These are phyloP conservation scores for Parauchenoglanis punctatus DNA, from an alignment of 2,797 vertebrate species.

Conservation along the genomic window DNA sequence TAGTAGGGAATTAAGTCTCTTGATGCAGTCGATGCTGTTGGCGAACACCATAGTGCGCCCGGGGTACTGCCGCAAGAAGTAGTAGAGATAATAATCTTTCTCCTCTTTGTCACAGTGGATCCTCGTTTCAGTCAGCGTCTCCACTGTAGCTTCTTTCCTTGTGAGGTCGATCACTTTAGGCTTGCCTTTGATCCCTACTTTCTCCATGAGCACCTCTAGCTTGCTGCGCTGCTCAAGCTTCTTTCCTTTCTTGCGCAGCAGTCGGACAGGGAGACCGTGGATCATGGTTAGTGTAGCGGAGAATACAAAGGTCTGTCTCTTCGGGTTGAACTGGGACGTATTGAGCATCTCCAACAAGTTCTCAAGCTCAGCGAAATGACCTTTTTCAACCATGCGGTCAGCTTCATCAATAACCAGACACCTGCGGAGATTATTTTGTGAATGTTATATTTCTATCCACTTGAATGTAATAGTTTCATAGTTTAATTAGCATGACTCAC, in stretches of 20 bases:
- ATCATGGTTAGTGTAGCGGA: slow-evolving; percentile 93
- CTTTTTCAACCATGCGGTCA: slow-evolving; percentile 95
- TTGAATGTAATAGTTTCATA: neutral
- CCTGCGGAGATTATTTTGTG: slow-evolving; percentile 65
- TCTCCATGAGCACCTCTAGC: slow-evolving; percentile 87
- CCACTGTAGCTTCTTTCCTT: slow-evolving; percentile 90
- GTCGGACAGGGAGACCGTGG: slow-evolving; percentile 81
- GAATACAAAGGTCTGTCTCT: slow-evolving; percentile 92
- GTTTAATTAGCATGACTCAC: neutral
- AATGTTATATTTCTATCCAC: neutral
- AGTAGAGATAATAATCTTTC: slow-evolving; percentile 94
- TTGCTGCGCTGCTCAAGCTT: slow-evolving; percentile 83
- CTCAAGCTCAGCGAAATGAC: slow-evolving; percentile 93
- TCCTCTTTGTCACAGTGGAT: slow-evolving; percentile 91
- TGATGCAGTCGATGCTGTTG: slow-evolving; percentile 97
- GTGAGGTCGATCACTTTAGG: slow-evolving; percentile 94
- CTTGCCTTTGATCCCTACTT: slow-evolving; percentile 88
- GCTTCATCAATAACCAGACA: slow-evolving; percentile 97
- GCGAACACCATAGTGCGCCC: slow-evolving; percentile 97
- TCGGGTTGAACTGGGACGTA: slow-evolving; percentile 85
- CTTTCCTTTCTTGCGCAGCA: slow-evolving; percentile 86
- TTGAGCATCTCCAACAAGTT: slow-evolving; percentile 90
- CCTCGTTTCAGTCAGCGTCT: slow-evolving; percentile 89
- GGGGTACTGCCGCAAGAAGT: slow-evolving; percentile 90
- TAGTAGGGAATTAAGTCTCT: slow-evolving; percentile 88